These are phyloP conservation scores for Rhagoletis pomonella DNA, from an alignment of 1,140 invertebrate genomes.

Conservation along the genomic window DNA sequence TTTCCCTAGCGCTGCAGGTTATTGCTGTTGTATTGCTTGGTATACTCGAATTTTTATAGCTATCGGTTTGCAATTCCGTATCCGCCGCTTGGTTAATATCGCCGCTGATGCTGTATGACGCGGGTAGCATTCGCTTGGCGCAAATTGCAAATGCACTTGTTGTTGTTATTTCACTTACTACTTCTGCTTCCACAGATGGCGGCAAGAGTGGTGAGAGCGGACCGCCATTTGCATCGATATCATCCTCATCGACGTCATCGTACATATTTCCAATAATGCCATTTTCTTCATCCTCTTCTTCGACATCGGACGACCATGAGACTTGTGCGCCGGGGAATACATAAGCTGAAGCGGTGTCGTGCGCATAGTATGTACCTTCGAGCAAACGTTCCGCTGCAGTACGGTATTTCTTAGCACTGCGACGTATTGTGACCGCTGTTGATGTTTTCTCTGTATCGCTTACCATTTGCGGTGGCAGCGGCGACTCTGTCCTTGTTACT, in stretches of 20 bases:
- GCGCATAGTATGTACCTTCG: slow-evolving; percentile 69
- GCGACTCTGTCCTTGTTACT: not conserved
- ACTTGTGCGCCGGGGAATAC: slow-evolving; percentile 72
- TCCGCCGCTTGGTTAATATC: not conserved
- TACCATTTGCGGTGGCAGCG: not conserved
- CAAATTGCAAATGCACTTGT: slow-evolving; percentile 44
- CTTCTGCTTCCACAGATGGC: slow-evolving; percentile 67
- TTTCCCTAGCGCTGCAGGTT: not conserved
- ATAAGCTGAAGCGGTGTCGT: slow-evolving; percentile 66
- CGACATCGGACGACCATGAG: slow-evolving; percentile 62
- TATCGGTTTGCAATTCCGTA: not conserved
- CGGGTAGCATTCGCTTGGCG: slow-evolving; percentile 4
- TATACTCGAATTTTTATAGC: not conserved
- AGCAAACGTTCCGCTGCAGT: slow-evolving; percentile 66
- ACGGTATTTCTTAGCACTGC: slow-evolving; percentile 53
- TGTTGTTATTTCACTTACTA: slow-evolving; percentile 66
- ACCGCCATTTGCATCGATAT: slow-evolving; percentile 54
- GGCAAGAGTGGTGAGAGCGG: slow-evolving; percentile 66
- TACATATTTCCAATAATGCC: slow-evolving; percentile 63
- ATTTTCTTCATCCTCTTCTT: slow-evolving; percentile 65
- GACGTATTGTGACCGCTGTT: not conserved
- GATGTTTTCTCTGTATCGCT: not conserved
- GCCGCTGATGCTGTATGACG: not conserved
- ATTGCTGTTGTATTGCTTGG: slow-evolving; percentile 7
- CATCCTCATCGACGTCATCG: slow-evolving; percentile 58